Conservation (phyloP, 2,113 vertebrate genomes). For the Camelus dromedarius region DNA sequence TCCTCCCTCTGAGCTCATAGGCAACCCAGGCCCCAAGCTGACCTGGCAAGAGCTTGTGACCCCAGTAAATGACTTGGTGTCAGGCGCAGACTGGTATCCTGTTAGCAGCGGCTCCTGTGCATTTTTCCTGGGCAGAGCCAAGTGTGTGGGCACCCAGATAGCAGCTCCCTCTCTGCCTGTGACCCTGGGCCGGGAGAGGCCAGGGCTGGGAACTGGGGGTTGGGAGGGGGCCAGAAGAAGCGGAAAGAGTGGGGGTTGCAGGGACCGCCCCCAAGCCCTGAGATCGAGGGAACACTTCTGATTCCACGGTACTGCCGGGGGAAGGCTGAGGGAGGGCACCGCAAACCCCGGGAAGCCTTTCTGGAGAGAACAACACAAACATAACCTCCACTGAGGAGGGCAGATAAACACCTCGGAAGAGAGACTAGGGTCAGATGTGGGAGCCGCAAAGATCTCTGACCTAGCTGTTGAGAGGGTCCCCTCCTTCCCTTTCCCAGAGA, state of each 20-base stretch:
- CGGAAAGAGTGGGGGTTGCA: background rate
- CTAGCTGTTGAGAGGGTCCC: background rate
- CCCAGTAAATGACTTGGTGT: background rate
- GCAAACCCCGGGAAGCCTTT: background rate
- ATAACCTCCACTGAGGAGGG: background rate
- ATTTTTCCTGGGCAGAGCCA: background rate
- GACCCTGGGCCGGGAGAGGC: background rate
- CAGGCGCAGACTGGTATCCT: background rate
- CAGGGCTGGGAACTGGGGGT: accelerated
- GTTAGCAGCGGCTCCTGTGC: background rate
- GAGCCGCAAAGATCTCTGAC: background rate
- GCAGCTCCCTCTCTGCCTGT: background rate
- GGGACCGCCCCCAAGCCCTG: background rate
- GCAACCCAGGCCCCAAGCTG: background rate
- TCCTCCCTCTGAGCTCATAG: background rate
- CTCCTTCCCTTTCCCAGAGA: background rate
- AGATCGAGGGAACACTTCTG: background rate
- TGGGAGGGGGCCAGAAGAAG: background rate
- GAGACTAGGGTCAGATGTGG: background rate
- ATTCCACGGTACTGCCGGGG: background rate
- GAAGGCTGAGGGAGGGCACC: background rate
- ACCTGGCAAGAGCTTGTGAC: background rate
- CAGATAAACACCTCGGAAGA: background rate
- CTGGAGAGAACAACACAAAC: background rate
- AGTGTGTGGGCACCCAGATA: background rate